A percentile compares a stretch with the other conserved stretches of the same genome.
phyloP scores from a whole-genome alignment of 2,797 vertebrate genomes.

The Urocyon cinereoargenteus region DNA sequence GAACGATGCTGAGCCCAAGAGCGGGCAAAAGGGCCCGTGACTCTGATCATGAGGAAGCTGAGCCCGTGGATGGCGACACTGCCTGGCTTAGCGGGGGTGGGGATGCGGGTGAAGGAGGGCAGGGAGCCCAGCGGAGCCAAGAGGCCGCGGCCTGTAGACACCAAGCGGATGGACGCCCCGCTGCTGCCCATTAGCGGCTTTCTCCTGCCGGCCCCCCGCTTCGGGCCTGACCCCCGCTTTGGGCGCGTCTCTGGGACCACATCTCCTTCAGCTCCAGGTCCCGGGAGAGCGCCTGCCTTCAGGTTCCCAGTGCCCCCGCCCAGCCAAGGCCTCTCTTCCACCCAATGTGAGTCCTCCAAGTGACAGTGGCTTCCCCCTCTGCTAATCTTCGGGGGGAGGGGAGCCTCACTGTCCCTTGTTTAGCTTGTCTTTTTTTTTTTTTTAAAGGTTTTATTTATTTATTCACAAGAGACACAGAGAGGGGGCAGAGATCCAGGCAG shows the following conservation, averaged over 20 bases:
- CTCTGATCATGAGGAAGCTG: background rate
- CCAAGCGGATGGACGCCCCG: too few species aligned
- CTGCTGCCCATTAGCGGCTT: too few species aligned
- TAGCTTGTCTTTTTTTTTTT: background rate
- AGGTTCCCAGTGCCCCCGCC: background rate
- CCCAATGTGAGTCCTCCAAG: background rate
- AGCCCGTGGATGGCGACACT: too few species aligned
- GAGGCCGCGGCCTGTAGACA: too few species aligned
- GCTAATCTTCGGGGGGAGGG: background rate
- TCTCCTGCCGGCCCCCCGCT: too few species aligned
- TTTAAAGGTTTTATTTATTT: too few species aligned
- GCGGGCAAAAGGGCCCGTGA: background rate
- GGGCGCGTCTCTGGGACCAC: background rate
- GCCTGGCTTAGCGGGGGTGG: too few species aligned
- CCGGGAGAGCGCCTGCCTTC: background rate
- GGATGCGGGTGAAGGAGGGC: too few species aligned
- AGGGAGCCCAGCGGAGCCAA: too few species aligned
- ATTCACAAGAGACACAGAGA: too few species aligned
- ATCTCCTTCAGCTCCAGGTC: background rate
- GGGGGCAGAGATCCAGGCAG: too few species aligned
- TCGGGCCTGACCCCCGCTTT: background rate
- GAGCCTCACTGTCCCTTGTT: background rate
- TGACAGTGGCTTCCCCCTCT: background rate
- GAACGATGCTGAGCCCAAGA: background rate
- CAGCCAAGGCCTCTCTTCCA: background rate